A percentile compares a stretch with the other conserved stretches of the same genome.
Evolutionary conservation across 1,140 invertebrate genomes (phyloP).

Genomic region (Leptestheria dahalacensis): DNA sequence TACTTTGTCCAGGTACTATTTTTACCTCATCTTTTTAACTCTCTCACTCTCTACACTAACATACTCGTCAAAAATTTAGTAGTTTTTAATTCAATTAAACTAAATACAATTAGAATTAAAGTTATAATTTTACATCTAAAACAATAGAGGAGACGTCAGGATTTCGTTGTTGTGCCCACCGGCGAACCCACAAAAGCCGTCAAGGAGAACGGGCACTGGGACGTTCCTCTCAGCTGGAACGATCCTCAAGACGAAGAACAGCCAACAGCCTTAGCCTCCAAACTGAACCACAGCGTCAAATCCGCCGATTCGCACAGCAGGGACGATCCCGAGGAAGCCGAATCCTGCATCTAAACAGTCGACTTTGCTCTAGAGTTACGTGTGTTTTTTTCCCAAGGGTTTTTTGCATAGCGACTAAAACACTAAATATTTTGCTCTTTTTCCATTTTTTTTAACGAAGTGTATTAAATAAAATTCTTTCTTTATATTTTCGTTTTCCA

Average conservation of each 20-base stretch:
- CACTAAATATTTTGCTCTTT: not conserved
- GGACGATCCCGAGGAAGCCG: not conserved
- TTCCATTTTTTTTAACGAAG: not conserved
- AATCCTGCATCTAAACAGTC: too few relatives aligned
- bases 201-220: not conserved
- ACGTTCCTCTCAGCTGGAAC: too few relatives aligned
- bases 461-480: not conserved
- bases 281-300: not conserved
- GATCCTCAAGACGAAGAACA: too few relatives aligned
- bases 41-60: too few relatives aligned
- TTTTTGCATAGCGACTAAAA: not conserved
- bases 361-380: too few relatives aligned
- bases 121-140: not conserved
- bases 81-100: too few relatives aligned
- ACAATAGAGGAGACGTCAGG: not conserved
- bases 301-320: not conserved
- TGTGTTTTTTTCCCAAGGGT: too few relatives aligned
- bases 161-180: not conserved
- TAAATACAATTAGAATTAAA: too few relatives aligned
- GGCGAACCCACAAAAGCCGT: not conserved
- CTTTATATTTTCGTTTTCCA: not conserved
- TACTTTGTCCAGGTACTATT: constrained; percentile 47
- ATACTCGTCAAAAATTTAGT: too few relatives aligned
- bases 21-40: not conserved
- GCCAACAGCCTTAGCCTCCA: too few relatives aligned